phyloP scores from a whole-genome alignment of 2,113 vertebrate species.

The Syngnathus scovelli region DNA sequence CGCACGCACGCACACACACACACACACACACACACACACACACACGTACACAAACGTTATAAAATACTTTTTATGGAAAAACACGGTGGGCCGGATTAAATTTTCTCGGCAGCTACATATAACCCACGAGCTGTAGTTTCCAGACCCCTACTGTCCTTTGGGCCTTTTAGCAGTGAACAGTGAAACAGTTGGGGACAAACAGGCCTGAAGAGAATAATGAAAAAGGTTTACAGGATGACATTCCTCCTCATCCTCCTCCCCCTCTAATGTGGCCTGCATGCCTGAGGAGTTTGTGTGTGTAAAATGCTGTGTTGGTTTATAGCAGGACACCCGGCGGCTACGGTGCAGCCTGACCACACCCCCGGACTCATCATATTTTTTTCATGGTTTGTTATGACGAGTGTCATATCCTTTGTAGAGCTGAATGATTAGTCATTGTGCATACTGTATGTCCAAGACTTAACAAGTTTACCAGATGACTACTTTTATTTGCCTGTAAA shows the following conservation, averaged over 20 bases:
- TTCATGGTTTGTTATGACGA: slow-evolving; percentile 10
- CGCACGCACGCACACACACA: no score
- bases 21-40: slow-evolving; percentile 18
- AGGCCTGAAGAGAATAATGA: slow-evolving; percentile 47
- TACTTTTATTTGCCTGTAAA: slow-evolving; percentile 6
- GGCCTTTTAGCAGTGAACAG: slow-evolving; percentile 47
- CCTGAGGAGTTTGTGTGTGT: slow-evolving; percentile 49
- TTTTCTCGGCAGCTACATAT: not conserved
- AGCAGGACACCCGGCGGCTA: slow-evolving; percentile 36
- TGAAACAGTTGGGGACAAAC: slow-evolving; percentile 46
- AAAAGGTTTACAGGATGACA: slow-evolving; percentile 49
- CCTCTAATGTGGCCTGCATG: slow-evolving; percentile 51
- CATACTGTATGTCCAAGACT: not conserved
- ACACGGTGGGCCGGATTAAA: not conserved
- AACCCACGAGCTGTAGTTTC: not conserved
- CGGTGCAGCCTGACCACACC: slow-evolving; percentile 16
- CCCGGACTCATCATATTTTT: slow-evolving; percentile 26
- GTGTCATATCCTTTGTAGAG: slow-evolving; percentile 14
- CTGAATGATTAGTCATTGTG: not conserved
- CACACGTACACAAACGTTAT: slow-evolving; percentile 11
- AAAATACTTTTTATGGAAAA: not conserved
- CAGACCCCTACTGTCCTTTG: slow-evolving; percentile 8
- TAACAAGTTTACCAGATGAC: slow-evolving; percentile 18
- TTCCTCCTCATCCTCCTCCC: slow-evolving; percentile 37
- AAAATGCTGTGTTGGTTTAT: slow-evolving; percentile 49